Evolutionary conservation across 2,888 invertebrate species (phyloP), one percentile per base, ranked within the genome.

Genomic region (Metacarcinus magister): DNA sequence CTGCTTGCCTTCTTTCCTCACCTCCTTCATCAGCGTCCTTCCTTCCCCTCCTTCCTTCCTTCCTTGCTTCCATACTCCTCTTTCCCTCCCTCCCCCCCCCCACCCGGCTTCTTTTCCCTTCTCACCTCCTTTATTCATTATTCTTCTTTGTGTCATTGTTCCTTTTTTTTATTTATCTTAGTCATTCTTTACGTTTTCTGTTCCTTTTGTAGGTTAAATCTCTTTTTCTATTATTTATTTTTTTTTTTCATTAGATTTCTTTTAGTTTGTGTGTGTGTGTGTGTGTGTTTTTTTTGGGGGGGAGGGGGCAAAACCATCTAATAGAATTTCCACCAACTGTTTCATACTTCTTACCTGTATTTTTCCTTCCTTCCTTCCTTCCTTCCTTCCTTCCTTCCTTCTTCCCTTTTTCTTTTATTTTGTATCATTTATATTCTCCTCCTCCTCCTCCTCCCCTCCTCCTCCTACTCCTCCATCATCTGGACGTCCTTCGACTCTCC

Each of bases 61-160:
- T 28, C 75, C 8, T 87, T 87, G 87, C 87, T 87, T 87, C 39
- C 87, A 87, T 13, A 87, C 87, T 32, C 87, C 39, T 87, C 87
- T 23, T 13, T 43, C 46, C 82, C 46, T n/a, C n/a, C 23, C 67
- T n/a, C 2, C 43, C 23, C 75, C 13, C n/a, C 75, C 32, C 39
- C 82, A 1, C 39, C 39, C 16, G 0, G 4, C 87, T 39, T 5
- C 19, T 5, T 19, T 16, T 87, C 87, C 39, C 87, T 87, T 39
- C 39, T 4, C 87, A 87, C 87, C 87, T 39, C 87, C 87, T 87
- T 87, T 87, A 87, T 87, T n/a, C 39, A 87, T 87, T 87, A 87
- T 87, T 75, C 93, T 67, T 43, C 43, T 60, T 60, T 67, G 44
- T 75, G 32, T 44, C 75, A 39, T 44, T 75, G 44, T 28, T 23